Percentiles rank a stretch among this genome's conserved stretches.
These are phyloP conservation scores for Brevimyrus niger DNA, from an alignment of 2,113 vertebrate species.

Conservation along the genomic window DNA sequence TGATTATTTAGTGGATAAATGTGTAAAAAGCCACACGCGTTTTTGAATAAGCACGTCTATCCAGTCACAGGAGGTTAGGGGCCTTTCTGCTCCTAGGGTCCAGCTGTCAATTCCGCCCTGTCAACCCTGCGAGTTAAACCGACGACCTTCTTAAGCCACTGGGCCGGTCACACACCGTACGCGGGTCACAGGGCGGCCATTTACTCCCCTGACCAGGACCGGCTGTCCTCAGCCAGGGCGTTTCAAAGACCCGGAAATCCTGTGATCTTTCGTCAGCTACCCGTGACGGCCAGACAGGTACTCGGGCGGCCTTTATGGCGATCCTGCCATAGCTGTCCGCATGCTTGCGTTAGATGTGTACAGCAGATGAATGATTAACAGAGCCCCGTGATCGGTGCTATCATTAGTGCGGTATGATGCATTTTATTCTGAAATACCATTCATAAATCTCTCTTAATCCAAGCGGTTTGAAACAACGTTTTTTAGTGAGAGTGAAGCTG, in stretches of 20 bases:
- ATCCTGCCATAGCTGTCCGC: background rate
- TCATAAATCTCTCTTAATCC: background rate
- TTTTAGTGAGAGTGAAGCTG: background rate
- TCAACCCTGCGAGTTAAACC: background rate
- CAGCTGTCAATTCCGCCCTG: background rate
- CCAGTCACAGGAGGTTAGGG: background rate
- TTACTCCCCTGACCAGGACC: background rate
- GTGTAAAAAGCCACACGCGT: background rate
- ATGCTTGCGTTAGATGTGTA: background rate
- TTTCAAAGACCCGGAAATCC: background rate
- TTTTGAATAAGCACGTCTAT: background rate
- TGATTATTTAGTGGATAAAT: background rate
- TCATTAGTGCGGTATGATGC: background rate
- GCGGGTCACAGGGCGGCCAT: background rate
- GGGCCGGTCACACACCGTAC: background rate
- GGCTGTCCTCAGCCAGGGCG: background rate
- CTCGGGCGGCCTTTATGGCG: background rate
- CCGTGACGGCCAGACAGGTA: background rate
- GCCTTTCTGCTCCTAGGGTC: too few relatives aligned
- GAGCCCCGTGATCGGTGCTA: background rate
- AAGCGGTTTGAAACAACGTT: background rate
- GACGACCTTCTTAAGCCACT: background rate
- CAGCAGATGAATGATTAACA: background rate
- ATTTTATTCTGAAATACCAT: background rate
- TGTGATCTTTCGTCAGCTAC: background rate